Evolutionary conservation across 1,140 invertebrate species (phyloP).

Genomic region (Heliconius hermathena): DNA sequence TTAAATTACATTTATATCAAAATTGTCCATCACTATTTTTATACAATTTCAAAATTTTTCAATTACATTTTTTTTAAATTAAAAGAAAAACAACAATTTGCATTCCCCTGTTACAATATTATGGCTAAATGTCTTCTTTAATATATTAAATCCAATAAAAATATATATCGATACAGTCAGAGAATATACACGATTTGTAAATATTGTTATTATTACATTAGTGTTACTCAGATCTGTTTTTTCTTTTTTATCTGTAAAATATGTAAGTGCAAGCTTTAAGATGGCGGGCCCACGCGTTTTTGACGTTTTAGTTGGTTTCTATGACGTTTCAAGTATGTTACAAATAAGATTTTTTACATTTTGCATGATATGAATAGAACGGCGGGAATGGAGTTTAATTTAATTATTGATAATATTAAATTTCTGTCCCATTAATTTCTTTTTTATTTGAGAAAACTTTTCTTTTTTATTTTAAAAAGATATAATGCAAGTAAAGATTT

Average conservation of each 20-base stretch:
- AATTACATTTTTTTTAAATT: not conserved
- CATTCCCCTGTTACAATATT: not conserved
- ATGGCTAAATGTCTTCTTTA: not conserved
- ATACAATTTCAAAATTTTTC: not conserved
- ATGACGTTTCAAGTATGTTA: conserved; percentile 48
- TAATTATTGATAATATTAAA: too few species aligned
- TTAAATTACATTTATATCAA: not conserved
- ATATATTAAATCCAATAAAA: not conserved
- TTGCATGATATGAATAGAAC: not conserved
- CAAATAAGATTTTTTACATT: conserved; percentile 14
- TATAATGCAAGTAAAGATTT: not conserved
- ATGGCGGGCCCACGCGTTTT: conserved; percentile 31
- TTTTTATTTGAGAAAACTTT: not conserved
- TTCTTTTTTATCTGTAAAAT: conserved; percentile 26
- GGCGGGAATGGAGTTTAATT: not conserved
- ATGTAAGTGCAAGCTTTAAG: conserved; percentile 1
- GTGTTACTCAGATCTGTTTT: conserved; percentile 38
- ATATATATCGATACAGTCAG: conserved; percentile 1
- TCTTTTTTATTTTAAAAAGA: too few species aligned
- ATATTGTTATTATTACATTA: conserved; percentile 34
- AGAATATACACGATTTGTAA: conserved; percentile 26
- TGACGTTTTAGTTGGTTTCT: conserved; percentile 39
- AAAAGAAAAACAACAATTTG: not conserved
- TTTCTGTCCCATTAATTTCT: not conserved
- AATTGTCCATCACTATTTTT: not conserved